Percentiles rank a stretch among this genome's conserved stretches.
phyloP scores from a whole-genome alignment of 2,797 vertebrate genomes.

The Chrosomus eos region DNA sequence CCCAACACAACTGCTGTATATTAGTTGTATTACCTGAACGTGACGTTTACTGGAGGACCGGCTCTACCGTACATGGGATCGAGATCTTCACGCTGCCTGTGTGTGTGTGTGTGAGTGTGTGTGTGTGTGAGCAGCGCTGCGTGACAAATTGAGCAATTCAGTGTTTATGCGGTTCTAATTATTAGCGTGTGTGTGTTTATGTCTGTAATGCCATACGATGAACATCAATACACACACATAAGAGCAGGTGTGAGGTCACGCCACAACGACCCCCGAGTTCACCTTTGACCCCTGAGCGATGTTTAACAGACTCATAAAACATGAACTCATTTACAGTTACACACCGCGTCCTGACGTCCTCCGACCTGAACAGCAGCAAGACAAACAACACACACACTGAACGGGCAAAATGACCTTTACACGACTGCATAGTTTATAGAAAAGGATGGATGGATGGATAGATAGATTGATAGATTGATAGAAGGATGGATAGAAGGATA shows the following conservation, averaged over 20 bases:
- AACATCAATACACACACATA: conserved; percentile 10
- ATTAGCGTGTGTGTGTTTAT: background rate
- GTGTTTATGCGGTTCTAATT: background rate
- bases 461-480: too few species aligned
- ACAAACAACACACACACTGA: background rate
- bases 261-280: background rate
- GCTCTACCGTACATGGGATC: background rate
- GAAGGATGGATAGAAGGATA: too few species aligned
- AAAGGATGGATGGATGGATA: too few species aligned
- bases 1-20: background rate
- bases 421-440: too few species aligned
- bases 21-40: background rate
- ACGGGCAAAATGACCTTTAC: background rate
- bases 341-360: background rate
- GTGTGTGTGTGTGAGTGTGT: background rate
- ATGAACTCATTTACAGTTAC: background rate
- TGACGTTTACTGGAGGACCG: background rate
- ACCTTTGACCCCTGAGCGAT: background rate
- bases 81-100: conserved; percentile 4
- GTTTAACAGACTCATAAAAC: conserved; percentile 22
- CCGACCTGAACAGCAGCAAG: background rate
- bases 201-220: background rate
- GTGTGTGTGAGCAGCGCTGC: background rate
- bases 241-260: conserved; percentile 7
- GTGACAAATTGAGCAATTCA: conserved; percentile 13